A percentile compares a stretch with the other conserved stretches of the same genome.
phyloP scores from a whole-genome alignment of 2,797 vertebrate genomes.

The Gymnoscopelus microlampas region DNA sequence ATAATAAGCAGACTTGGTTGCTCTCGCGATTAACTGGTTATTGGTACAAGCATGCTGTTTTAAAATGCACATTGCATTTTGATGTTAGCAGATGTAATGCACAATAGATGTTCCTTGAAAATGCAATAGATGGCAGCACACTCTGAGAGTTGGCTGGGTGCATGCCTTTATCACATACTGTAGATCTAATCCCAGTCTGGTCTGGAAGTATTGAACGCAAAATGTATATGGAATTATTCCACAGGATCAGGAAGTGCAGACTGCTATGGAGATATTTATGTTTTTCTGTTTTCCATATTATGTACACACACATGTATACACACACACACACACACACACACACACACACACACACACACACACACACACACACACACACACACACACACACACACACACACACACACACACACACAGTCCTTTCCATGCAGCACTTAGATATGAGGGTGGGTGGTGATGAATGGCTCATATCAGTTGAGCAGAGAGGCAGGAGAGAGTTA shows the following conservation, averaged over 20 bases:
- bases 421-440: conserved; percentile 54
- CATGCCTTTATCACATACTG: background rate
- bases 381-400: conserved; percentile 18
- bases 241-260: conserved; percentile 45
- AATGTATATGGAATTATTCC: conserved; percentile 36
- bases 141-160: conserved; percentile 41
- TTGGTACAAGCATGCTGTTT: background rate
- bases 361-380: conserved; percentile 5
- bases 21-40: background rate
- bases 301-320: background rate
- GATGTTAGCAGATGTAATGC: conserved; percentile 10
- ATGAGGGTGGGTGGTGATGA: conserved; percentile 73
- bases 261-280: conserved; percentile 52
- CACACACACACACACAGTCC: conserved; percentile 39
- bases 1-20: background rate
- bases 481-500: conserved; percentile 78
- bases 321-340: background rate
- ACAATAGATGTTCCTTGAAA: conserved; percentile 39
- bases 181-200: conserved; percentile 17
- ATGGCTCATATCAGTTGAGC: conserved; percentile 70
- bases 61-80: conserved; percentile 1
- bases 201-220: conserved; percentile 21
- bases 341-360: background rate
- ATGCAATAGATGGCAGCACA: conserved; percentile 81
- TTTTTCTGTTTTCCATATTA: conserved; percentile 47